phyloP scores from a whole-genome alignment of 1,140 invertebrate species.

The Aphaenogaster floridana region DNA sequence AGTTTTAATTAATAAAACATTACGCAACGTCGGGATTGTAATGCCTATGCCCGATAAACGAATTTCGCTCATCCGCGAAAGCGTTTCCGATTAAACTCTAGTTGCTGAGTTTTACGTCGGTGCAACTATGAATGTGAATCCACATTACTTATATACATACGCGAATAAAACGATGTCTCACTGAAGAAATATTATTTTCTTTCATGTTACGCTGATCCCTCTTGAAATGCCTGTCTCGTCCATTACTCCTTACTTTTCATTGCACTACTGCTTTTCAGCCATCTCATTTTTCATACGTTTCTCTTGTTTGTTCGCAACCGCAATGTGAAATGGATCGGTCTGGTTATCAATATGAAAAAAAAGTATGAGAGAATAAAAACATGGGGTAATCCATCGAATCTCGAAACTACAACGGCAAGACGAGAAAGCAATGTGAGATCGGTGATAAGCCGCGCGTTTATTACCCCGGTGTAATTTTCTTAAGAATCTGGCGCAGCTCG shows the following conservation, averaged over 20 bases:
- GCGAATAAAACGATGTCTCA: constrained; percentile 36
- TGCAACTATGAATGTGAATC: neutral
- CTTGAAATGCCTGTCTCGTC: constrained; percentile 40
- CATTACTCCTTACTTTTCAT: constrained; percentile 49
- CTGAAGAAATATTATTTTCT: constrained; percentile 49
- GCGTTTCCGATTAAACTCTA: constrained; percentile 41
- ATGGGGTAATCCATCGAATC: neutral
- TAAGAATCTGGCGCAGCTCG: constrained; percentile 30
- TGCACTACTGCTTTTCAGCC: neutral
- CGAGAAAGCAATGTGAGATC: neutral
- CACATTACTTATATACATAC: neutral
- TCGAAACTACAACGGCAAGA: neutral
- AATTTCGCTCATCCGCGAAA: constrained; percentile 25
- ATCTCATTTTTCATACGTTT: constrained; percentile 40
- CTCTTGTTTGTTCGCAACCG: neutral
- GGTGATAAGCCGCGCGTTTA: neutral
- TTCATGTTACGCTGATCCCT: constrained; percentile 44
- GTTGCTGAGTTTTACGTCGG: neutral
- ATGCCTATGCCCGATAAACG: constrained; percentile 32
- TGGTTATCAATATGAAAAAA: neutral
- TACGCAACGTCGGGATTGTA: constrained; percentile 31
- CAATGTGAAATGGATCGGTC: constrained; percentile 20
- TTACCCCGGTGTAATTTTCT: constrained; percentile 33
- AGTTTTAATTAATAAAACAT: constrained; percentile 66
- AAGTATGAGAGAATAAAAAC: neutral